phyloP scores from a whole-genome alignment of 2,797 vertebrate genomes.

The Micromesistius poutassou region DNA sequence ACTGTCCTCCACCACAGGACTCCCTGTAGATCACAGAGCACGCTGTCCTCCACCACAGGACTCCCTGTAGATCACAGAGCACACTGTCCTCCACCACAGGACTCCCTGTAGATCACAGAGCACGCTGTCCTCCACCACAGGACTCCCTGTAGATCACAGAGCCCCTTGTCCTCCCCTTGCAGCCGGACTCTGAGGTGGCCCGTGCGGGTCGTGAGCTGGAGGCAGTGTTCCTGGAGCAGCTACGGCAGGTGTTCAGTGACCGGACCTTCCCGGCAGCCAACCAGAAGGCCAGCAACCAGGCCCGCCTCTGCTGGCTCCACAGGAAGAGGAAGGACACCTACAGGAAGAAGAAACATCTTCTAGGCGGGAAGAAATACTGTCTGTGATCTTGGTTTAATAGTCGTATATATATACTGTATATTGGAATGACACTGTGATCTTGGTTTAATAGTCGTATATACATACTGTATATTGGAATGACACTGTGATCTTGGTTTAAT shows the following conservation, averaged over 20 bases:
- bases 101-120: no score
- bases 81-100: no score
- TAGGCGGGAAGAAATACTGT: constrained; percentile 65
- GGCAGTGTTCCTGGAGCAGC: constrained; percentile 80
- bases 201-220: constrained; percentile 87
- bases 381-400: constrained; percentile 29
- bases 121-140: no score
- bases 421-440: neutral
- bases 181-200: constrained; percentile 96
- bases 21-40: no score
- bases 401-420: neutral
- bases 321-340: constrained; percentile 76
- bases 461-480: neutral
- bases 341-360: constrained; percentile 77
- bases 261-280: constrained; percentile 74
- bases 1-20: no score
- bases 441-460: no score
- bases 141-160: neutral
- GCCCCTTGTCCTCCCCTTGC: constrained; percentile 12
- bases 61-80: no score
- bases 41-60: no score
- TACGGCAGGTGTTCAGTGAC: constrained; percentile 83
- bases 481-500: no score
- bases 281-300: constrained; percentile 65
- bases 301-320: constrained; percentile 79